A percentile compares a stretch with the other conserved stretches of the same genome.
phyloP scores from a whole-genome alignment of 2,113 vertebrate species.

The Gasterosteus aculeatus region DNA sequence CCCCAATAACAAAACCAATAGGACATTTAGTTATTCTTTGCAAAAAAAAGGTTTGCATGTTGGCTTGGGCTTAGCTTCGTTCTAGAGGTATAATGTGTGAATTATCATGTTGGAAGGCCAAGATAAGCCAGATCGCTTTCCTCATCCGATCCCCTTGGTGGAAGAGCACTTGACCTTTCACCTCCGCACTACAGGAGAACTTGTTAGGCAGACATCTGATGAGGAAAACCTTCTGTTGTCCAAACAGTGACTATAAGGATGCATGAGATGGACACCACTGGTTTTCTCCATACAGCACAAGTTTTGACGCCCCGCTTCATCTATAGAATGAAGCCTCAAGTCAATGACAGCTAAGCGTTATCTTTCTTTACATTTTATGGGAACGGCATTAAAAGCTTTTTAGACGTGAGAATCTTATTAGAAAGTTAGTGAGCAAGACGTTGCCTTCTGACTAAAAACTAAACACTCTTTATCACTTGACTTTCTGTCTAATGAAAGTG shows the following conservation, averaged over 20 bases:
- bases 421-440: background rate
- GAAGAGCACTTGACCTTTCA: constrained; percentile 41
- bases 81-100: constrained; percentile 14
- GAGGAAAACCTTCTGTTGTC: constrained; percentile 16
- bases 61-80: background rate
- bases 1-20: background rate
- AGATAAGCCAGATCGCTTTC: constrained; percentile 10
- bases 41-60: background rate
- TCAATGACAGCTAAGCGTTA: constrained; percentile 1
- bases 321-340: background rate
- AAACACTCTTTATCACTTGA: constrained; percentile 8
- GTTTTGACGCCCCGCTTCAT: background rate
- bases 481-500: constrained; percentile 8
- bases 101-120: constrained; percentile 3
- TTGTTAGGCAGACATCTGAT: constrained; percentile 1
- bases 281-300: background rate
- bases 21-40: no score
- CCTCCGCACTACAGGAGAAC: constrained; percentile 33
- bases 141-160: constrained; percentile 20
- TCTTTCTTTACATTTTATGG: background rate
- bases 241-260: background rate
- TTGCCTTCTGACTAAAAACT: background rate
- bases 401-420: constrained; percentile 3
- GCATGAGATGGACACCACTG: background rate
- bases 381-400: constrained; percentile 16